Evolutionary conservation across 2,113 vertebrate species (phyloP).

Genomic region (Pedetes capensis): DNA sequence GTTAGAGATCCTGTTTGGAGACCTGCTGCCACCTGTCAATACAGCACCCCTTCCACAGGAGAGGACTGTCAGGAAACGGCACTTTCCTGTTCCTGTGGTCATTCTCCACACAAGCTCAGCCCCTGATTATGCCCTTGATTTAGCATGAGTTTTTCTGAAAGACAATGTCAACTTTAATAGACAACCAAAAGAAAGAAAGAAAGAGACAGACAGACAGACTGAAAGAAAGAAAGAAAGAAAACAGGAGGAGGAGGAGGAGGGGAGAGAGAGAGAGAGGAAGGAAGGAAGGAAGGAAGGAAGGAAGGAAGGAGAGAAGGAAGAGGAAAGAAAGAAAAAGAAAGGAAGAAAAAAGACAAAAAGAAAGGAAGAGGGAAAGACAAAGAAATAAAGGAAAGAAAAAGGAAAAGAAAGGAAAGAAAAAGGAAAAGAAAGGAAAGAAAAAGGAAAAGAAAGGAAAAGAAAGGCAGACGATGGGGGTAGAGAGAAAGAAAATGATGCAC

Average conservation of each 20-base stretch:
- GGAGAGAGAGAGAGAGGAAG: not conserved
- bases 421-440: not conserved
- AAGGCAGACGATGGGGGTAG: too few relatives aligned
- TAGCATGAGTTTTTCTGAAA: not conserved
- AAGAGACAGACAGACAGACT: too few relatives aligned
- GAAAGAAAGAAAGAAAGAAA: not conserved
- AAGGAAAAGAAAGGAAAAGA: not conserved
- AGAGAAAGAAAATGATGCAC: not conserved
- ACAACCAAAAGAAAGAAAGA: not conserved
- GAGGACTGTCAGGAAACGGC: not conserved
- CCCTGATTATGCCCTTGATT: not conserved
- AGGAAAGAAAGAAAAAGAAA: not conserved
- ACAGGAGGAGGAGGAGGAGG: too few relatives aligned
- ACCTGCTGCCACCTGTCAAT: accelerated
- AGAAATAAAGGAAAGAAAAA: too few relatives aligned
- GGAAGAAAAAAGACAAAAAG: not conserved
- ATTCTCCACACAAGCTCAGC: not conserved
- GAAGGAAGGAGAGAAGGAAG: too few relatives aligned
- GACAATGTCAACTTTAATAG: not conserved
- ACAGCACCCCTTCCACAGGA: not conserved
- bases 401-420: too few relatives aligned
- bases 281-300: too few relatives aligned
- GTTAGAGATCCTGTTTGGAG: not conserved
- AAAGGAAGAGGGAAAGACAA: too few relatives aligned
- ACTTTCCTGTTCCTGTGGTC: not conserved